Evolutionary conservation across 2,797 vertebrate genomes (phyloP).

Genomic region (Pachyuromys duprasi): DNA sequence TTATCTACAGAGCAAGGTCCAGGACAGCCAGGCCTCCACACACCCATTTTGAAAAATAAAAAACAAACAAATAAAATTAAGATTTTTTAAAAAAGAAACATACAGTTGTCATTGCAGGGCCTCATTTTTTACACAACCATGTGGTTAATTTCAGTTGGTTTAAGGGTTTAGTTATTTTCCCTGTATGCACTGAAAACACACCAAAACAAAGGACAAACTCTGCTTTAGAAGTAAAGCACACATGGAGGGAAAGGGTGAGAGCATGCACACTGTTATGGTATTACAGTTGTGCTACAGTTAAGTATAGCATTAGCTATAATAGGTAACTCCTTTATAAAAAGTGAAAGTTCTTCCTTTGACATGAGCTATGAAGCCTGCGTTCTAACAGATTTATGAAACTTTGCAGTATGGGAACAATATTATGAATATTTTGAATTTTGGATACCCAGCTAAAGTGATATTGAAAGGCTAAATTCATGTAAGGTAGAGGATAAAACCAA

Average conservation of each 20-base stretch:
- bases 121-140: neutral
- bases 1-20: neutral
- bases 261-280: neutral
- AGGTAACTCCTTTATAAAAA: fast-evolving
- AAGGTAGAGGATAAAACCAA: neutral
- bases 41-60: neutral
- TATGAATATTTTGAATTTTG: neutral
- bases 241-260: neutral
- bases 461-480: neutral
- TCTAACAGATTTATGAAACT: neutral
- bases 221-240: neutral
- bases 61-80: neutral
- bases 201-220: neutral
- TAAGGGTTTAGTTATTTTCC: neutral
- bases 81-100: neutral
- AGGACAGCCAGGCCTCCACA: neutral
- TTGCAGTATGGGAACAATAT: neutral
- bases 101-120: neutral
- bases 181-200: neutral
- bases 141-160: neutral
- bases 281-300: too few relatives aligned
- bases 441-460: neutral
- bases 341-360: neutral
- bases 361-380: neutral
- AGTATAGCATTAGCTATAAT: neutral